Conservation (phyloP, 2,797 vertebrate genomes). For the Peromyscus aztecus region DNA sequence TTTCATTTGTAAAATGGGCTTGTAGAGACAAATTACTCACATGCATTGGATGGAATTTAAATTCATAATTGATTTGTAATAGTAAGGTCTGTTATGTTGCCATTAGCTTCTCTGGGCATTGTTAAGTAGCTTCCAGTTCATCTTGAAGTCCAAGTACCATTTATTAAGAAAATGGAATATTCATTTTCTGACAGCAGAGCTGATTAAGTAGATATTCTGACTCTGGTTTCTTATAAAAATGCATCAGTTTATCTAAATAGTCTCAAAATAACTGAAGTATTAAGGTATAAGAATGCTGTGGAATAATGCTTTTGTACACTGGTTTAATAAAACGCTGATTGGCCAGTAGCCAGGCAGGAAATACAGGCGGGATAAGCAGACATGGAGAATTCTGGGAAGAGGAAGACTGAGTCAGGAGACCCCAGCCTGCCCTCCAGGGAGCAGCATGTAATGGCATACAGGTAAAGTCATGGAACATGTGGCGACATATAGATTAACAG, state of each 20-base stretch:
- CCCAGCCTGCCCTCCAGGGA: no score
- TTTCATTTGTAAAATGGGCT: constrained; percentile 37
- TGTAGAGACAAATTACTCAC: constrained; percentile 41
- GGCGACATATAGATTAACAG: no score
- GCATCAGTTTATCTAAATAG: constrained; percentile 60
- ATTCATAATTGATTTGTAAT: constrained; percentile 54
- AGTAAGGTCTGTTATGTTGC: constrained; percentile 42
- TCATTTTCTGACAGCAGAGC: constrained; percentile 58
- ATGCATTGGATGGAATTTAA: constrained; percentile 45
- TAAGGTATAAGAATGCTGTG: background rate
- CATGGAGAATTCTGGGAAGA: no score
- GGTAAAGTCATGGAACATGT: no score
- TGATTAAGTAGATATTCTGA: constrained; percentile 59
- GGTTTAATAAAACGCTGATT: no score
- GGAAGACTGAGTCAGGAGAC: no score
- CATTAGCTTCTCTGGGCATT: constrained; percentile 49
- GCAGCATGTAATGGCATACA: no score
- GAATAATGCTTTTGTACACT: no score
- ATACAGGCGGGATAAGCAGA: no score
- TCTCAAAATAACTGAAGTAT: background rate
- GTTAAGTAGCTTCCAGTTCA: constrained; percentile 50
- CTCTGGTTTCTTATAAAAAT: constrained; percentile 67
- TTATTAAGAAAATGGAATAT: constrained; percentile 57
- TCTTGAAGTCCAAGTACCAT: constrained; percentile 53
- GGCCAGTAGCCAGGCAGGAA: no score